Conservation (phyloP, 2,797 vertebrate species). For the Melanogrammus aeglefinus region DNA sequence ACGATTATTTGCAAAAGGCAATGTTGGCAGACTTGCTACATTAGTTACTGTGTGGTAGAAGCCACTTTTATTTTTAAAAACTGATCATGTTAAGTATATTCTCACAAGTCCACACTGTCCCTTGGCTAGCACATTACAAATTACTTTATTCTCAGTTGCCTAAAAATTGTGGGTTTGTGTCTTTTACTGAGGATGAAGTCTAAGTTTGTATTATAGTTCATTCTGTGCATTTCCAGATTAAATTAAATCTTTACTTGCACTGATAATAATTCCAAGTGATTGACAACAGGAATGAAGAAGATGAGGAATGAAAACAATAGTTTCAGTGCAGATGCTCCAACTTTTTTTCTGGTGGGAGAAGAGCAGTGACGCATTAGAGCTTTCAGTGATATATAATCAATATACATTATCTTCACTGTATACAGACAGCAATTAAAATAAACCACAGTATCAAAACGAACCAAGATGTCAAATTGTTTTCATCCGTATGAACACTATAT, state of each 20-base stretch:
- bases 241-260: constrained; percentile 68
- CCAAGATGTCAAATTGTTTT: constrained; percentile 31
- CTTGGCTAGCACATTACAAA: constrained; percentile 1
- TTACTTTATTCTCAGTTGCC: constrained; percentile 46
- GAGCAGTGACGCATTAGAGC: constrained; percentile 31
- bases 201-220: constrained; percentile 60
- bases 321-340: constrained; percentile 40
- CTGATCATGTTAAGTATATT: constrained; percentile 42
- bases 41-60: constrained; percentile 53
- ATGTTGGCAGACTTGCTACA: constrained; percentile 48
- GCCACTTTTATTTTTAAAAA: constrained; percentile 21
- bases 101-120: constrained; percentile 23
- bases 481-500: not conserved
- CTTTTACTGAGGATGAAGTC: constrained; percentile 45
- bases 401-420: constrained; percentile 69
- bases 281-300: constrained; percentile 21
- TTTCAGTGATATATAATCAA: constrained; percentile 45
- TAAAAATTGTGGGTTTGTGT: constrained; percentile 46
- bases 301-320: constrained; percentile 11
- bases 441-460: constrained; percentile 59
- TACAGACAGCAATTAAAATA: constrained; percentile 65
- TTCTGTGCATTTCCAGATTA: constrained; percentile 64
- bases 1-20: constrained; percentile 21
- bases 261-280: constrained; percentile 48
- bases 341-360: constrained; percentile 25